Conservation (phyloP, 2,797 vertebrate species). For the Acomys russatus region DNA sequence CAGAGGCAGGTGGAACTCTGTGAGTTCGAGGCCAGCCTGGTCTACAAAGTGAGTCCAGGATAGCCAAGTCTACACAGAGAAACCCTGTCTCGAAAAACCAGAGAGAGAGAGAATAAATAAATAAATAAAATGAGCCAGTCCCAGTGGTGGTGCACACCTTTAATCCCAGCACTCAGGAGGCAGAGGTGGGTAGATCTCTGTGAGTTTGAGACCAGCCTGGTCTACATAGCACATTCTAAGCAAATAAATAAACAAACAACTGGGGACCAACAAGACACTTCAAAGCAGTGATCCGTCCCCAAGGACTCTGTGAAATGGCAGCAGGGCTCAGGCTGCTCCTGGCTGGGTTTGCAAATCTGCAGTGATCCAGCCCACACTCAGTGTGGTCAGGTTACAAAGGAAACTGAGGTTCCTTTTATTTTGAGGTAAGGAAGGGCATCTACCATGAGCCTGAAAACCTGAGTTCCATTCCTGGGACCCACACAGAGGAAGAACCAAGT, state of each 20-base stretch:
- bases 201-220: neutral
- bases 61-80: too few species aligned
- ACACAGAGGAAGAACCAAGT: neutral
- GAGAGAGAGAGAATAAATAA: too few species aligned
- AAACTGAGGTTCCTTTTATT: neutral
- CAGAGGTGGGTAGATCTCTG: neutral
- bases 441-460: neutral
- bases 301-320: neutral
- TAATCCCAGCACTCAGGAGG: neutral
- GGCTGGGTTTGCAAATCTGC: neutral
- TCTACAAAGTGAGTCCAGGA: neutral
- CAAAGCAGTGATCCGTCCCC: neutral
- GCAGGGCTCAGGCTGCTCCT: too few species aligned
- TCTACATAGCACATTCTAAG: neutral
- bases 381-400: neutral
- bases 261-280: neutral
- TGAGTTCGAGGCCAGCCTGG: neutral
- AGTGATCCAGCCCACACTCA: neutral
- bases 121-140: too few species aligned
- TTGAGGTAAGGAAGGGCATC: neutral
- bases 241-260: neutral
- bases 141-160: too few species aligned
- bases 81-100: too few species aligned
- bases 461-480: neutral
- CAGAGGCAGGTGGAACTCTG: neutral